A percentile compares a stretch with the other conserved stretches of the same genome.
Conservation (phyloP, 1,140 invertebrate species). For the Tyrophagus putrescentiae region DNA sequence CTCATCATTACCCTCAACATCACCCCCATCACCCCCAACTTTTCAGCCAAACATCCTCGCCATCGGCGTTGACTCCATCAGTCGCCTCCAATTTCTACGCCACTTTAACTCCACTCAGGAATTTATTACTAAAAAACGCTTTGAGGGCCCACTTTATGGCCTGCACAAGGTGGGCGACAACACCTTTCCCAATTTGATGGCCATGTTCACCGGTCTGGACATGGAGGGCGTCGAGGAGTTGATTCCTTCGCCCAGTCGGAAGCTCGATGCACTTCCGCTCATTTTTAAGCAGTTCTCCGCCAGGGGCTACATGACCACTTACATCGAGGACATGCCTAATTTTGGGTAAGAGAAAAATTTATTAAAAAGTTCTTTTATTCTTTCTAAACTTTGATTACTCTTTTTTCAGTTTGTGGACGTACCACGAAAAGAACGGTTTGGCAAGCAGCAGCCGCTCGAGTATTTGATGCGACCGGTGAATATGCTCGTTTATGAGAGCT, state of each 20-base stretch:
- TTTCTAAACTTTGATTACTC: no score
- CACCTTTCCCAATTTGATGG: slow-evolving; percentile 36
- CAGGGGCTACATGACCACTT: background rate
- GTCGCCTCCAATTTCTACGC: background rate
- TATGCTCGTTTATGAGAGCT: no score
- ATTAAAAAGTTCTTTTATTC: no score
- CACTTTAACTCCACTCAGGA: background rate
- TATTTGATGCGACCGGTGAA: background rate
- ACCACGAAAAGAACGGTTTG: background rate
- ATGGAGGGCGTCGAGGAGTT: background rate
- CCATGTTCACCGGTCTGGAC: slow-evolving; percentile 32
- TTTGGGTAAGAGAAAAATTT: no score
- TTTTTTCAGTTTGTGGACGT: background rate
- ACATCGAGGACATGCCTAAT: background rate
- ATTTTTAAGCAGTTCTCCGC: background rate
- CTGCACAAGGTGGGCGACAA: slow-evolving; percentile 37
- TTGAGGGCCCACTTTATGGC: slow-evolving; percentile 28
- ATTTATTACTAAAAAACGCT: background rate
- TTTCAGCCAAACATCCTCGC: no score
- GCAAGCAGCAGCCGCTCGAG: background rate
- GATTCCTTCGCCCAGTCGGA: background rate
- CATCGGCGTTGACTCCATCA: background rate
- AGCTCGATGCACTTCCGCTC: background rate
- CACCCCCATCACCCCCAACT: no score
- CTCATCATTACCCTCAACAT: no score